Percentiles rank a stretch among this genome's conserved stretches.
Evolutionary conservation across 2,113 vertebrate genomes (phyloP).

Genomic region (Hypocryptadius cinnamomeus): DNA sequence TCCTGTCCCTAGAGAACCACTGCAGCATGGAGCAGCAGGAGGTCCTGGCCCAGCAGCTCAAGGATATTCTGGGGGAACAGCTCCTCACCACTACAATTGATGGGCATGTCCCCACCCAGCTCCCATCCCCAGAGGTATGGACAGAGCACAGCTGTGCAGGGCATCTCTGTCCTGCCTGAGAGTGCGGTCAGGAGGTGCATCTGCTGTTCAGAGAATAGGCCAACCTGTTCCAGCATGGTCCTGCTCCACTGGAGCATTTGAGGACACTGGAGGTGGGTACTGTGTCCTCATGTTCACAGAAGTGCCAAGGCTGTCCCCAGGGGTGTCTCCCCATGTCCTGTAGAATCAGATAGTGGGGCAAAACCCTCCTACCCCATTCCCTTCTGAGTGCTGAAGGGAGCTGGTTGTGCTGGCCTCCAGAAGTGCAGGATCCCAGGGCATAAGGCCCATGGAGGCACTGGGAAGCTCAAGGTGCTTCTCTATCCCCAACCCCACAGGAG

Average conservation of each 20-base stretch:
- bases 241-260: neutral
- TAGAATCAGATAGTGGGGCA: neutral
- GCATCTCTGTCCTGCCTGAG: neutral
- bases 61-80: slow-evolving; percentile 78
- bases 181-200: neutral
- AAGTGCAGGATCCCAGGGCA: neutral
- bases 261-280: no score
- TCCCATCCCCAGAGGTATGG: slow-evolving; percentile 88
- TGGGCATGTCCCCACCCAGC: slow-evolving; percentile 59
- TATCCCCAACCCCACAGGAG: slow-evolving; percentile 60
- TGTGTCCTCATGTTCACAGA: neutral
- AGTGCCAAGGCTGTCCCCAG: neutral
- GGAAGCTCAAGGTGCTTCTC: neutral
- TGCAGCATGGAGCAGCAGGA: slow-evolving; percentile 87
- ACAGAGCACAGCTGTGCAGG: neutral
- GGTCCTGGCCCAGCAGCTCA: slow-evolving; percentile 76
- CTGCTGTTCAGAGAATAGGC: neutral
- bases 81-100: slow-evolving; percentile 73
- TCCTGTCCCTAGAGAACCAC: slow-evolving; percentile 91
- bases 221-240: neutral
- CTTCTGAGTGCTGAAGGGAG: neutral
- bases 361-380: neutral
- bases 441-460: neutral
- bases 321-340: neutral
- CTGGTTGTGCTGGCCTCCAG: neutral